Base-by-base conservation (phyloP, 2,113 vertebrate genomes). In the Collichthys lucidus region DNA sequence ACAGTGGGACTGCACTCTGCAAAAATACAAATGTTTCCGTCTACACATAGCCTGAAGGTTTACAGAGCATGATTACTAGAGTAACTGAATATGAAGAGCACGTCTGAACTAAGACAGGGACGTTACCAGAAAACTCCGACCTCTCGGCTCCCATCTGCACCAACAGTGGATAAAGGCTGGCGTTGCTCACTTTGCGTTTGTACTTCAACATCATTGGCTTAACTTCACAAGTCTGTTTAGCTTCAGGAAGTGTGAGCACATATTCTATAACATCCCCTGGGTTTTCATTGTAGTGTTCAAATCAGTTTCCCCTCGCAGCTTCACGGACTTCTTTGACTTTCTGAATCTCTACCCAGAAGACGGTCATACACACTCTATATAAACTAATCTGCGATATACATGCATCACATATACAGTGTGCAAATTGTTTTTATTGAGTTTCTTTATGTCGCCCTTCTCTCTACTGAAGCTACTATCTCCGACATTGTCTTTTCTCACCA, bases 231-330 rank as follows among this genome's bases (percentile, higher is more conserved):
- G 62, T 42, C 61, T 57, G 59, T 60, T 20, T 42, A 60, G 24
- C 16, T 53, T 88, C 8, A 72, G 44, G 44, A 29, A 52, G 77
- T 53, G 49, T 60, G 65, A 65, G 64, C 20, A 67, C 49, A 80
- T 49, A 47, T 59, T 62, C 49, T 14, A 35, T 20, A 53, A 44
- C 24, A 65, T 56, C 46, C 20, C 63, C 26, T 26, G 63, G 57
- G 77, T 66, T 57, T 57, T 75, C 53, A 71, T 7, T 42, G 26
- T 11, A 40, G 46, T 5, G 42, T 66, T 74, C 24, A 24, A 77
- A 66, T 70, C 35, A 11, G 19, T 46, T 77, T 72, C 20, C 22
- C 40, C 40, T 57, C 4, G 20, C 57, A 75, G 57, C 57, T 55
- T 65, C 42, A 35, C 53, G 11, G 19, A 44, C 35, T 26, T 49